These are phyloP conservation scores for Botia almorhae DNA, from an alignment of 2,797 vertebrate genomes.

Conservation along the genomic window DNA sequence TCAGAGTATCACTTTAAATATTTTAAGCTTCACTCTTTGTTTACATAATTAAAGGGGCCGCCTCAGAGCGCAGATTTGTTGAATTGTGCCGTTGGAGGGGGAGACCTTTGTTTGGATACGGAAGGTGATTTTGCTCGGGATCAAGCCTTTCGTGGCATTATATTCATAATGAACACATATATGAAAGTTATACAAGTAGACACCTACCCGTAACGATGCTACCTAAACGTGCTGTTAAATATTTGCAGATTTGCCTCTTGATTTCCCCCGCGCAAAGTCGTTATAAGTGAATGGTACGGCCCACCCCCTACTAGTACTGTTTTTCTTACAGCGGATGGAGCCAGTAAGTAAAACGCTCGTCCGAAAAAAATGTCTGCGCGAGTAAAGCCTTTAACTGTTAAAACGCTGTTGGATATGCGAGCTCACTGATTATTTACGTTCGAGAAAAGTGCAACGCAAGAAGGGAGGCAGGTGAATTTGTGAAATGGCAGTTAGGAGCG, in stretches of 20 bases:
- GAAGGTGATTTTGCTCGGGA: background rate
- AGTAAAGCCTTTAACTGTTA: background rate
- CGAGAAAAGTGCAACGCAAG: conserved; percentile 14
- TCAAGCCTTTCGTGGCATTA: background rate
- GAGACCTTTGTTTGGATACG: background rate
- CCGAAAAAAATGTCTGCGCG: conserved; percentile 5
- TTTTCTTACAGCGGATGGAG: conserved; percentile 76
- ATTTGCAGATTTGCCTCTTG: background rate
- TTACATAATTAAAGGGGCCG: conserved; percentile 90
- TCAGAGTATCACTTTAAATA: conserved; percentile 81
- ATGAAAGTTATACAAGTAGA: rapidly evolving
- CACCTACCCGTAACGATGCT: rapidly evolving
- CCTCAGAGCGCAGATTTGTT: conserved; percentile 55
- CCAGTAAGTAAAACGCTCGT: conserved; percentile 71
- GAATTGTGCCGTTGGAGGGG: conserved; percentile 41
- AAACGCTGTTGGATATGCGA: background rate
- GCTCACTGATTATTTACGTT: background rate
- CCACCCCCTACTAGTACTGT: conserved; percentile 78
- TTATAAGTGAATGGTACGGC: conserved; percentile 73
- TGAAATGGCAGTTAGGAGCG: conserved; percentile 64
- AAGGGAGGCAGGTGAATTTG: conserved; percentile 28
- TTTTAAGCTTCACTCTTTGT: conserved; percentile 91
- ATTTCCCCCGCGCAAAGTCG: conserved; percentile 67
- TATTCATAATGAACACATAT: rapidly evolving
- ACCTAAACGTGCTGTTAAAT: background rate